Evolutionary conservation across 2,797 vertebrate species (phyloP).

Genomic region (Pelodytes ibericus): DNA sequence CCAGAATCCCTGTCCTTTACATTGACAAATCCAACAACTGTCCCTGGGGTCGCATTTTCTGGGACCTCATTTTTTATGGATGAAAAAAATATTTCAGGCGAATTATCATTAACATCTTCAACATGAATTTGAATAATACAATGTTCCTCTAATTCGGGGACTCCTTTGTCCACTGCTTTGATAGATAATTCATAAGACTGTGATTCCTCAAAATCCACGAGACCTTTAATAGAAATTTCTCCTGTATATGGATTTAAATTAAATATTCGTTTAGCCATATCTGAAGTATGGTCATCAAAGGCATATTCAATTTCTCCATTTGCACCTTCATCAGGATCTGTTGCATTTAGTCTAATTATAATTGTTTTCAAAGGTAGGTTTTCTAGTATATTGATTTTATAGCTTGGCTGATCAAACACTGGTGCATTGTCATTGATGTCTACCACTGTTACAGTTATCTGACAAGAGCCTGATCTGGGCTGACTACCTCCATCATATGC

Average conservation of each 20-base stretch:
- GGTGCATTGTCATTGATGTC: conserved; percentile 69
- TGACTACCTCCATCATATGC: conserved; percentile 64
- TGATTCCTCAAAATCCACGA: conserved; percentile 84
- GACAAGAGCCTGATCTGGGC: conserved; percentile 61
- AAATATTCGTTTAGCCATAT: conserved; percentile 78
- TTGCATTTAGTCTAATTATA: conserved; percentile 87
- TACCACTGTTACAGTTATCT: conserved; percentile 63
- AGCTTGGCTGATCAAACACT: conserved; percentile 64
- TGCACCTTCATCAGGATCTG: conserved; percentile 84
- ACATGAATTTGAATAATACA: conserved; percentile 89
- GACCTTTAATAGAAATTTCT: conserved; percentile 56
- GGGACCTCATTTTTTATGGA: conserved; percentile 82
- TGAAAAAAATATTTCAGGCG: conserved; percentile 85
- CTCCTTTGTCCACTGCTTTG: conserved; percentile 77
- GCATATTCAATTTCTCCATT: conserved; percentile 87
- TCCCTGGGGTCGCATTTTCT: conserved; percentile 81
- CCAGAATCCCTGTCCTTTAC: conserved; percentile 85
- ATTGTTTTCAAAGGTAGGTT: conserved; percentile 82
- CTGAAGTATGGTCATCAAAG: conserved; percentile 84
- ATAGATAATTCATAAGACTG: conserved; percentile 85
- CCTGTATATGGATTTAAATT: conserved; percentile 83
- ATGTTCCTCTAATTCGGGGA: conserved; percentile 88
- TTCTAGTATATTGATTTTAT: conserved; percentile 64
- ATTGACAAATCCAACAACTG: conserved; percentile 86
- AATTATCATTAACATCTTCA: conserved; percentile 88